Conservation (phyloP, 2,113 vertebrate species). For the Muntiacus reevesi region DNA sequence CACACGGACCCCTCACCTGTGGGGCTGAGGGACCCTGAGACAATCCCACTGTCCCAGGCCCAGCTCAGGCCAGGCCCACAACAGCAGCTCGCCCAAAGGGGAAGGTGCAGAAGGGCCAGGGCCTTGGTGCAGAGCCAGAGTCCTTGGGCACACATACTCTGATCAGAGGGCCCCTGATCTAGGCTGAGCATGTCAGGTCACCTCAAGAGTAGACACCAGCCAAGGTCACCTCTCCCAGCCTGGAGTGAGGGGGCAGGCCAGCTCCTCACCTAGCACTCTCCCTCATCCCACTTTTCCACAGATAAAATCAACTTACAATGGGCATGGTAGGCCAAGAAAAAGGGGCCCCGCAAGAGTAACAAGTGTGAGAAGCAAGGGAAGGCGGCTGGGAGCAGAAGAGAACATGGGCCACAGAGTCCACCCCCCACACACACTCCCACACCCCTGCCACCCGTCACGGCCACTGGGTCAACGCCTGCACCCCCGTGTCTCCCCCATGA, state of each 20-base stretch:
- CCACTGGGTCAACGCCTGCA: not conserved
- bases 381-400: not conserved
- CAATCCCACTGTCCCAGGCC: not conserved
- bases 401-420: not conserved
- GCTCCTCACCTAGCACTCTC: not conserved
- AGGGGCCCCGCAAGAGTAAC: not conserved
- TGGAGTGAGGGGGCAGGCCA: not conserved
- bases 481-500: not conserved
- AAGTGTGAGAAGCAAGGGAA: not conserved
- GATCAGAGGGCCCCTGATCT: not conserved
- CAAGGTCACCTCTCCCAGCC: not conserved
- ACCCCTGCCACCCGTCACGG: not conserved
- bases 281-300: not conserved
- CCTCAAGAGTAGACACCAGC: not conserved
- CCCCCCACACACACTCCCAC: fast-evolving
- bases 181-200: not conserved
- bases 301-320: not conserved
- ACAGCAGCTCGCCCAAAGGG: not conserved
- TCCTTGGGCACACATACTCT: fast-evolving
- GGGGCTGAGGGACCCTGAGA: not conserved
- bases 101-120: not conserved
- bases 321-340: not conserved
- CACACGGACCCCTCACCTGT: not conserved
- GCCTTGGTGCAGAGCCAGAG: not conserved
- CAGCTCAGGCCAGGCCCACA: not conserved